phyloP scores from a whole-genome alignment of 2,113 vertebrate species.

The Blennius ocellaris region DNA sequence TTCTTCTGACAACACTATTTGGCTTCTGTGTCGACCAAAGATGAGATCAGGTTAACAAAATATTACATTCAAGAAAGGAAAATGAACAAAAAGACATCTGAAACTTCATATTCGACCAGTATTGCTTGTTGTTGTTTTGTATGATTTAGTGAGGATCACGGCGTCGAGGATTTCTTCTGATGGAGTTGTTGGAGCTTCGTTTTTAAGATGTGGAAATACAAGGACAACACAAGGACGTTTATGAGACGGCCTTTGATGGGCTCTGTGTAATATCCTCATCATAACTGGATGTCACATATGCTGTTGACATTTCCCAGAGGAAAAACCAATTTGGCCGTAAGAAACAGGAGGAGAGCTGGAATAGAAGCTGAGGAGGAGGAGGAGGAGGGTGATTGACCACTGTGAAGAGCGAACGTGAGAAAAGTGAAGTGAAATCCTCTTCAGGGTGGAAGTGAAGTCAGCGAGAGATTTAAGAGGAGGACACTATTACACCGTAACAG shows the following conservation, averaged over 20 bases:
- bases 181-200: background rate
- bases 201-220: conserved; percentile 47
- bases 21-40: no score
- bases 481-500: no score
- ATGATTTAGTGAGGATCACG: no score
- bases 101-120: no score
- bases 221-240: conserved; percentile 58
- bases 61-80: no score
- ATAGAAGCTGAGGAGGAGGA: conserved; percentile 17
- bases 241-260: conserved; percentile 65
- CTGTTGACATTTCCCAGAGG: conserved; percentile 79
- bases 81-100: no score
- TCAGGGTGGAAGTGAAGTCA: conserved; percentile 10
- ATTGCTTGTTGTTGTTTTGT: no score
- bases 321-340: conserved; percentile 73
- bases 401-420: conserved; percentile 8
- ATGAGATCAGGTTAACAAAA: no score
- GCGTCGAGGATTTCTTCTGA: no score
- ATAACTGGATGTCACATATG: conserved; percentile 78
- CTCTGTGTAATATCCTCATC: conserved; percentile 72
- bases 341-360: conserved; percentile 62
- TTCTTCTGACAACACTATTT: no score
- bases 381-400: conserved; percentile 39
- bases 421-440: conserved; percentile 7
- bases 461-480: no score